These are phyloP conservation scores for Calycopis cecrops DNA, from an alignment of 1,140 invertebrate species.

Conservation along the genomic window DNA sequence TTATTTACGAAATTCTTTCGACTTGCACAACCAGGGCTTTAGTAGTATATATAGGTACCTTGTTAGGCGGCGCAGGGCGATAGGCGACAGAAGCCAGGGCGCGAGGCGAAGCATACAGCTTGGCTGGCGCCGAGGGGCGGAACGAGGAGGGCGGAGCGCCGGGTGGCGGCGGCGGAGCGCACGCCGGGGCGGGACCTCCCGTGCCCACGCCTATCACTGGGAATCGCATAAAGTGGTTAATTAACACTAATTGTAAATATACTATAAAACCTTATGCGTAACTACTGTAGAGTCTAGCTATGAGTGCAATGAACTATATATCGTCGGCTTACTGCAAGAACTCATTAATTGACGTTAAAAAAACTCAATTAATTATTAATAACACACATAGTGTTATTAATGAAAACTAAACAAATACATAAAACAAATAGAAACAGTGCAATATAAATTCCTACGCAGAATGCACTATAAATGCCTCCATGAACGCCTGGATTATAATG, in stretches of 20 bases:
- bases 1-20: too few species aligned
- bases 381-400: too few species aligned
- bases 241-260: too few species aligned
- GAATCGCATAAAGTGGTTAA: background rate
- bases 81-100: slow-evolving; percentile 89
- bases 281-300: background rate
- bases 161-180: slow-evolving; percentile 76
- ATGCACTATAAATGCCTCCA: too few species aligned
- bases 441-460: too few species aligned
- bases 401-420: too few species aligned
- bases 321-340: too few species aligned
- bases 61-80: slow-evolving; percentile 48
- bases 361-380: too few species aligned
- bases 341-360: too few species aligned
- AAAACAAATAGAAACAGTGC: too few species aligned
- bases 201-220: slow-evolving; percentile 46
- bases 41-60: slow-evolving; percentile 7
- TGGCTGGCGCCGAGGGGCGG: slow-evolving; percentile 87
- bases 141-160: slow-evolving; percentile 86
- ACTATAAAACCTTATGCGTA: slow-evolving; percentile 29
- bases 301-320: background rate
- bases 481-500: too few species aligned
- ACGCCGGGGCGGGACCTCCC: slow-evolving; percentile 78
- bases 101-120: slow-evolving; percentile 91
- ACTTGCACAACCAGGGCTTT: background rate